Percentiles rank a stretch among this genome's conserved stretches.
Conservation (phyloP, 2,888 invertebrate genomes). For the Polymixis flavicincta region DNA sequence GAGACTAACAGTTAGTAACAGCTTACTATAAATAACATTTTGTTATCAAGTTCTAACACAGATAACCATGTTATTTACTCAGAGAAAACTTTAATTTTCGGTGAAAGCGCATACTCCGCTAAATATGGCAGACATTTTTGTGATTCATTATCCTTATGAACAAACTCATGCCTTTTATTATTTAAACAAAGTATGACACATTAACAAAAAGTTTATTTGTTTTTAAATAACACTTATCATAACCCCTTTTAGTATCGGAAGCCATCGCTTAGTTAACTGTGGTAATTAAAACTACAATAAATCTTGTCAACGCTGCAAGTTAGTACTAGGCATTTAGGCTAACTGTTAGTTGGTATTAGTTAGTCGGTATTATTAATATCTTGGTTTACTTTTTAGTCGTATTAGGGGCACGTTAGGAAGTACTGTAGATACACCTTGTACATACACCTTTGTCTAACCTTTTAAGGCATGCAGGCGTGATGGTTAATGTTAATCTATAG, state of each 20-base stretch:
- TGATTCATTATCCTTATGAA: no score
- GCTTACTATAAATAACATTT: no score
- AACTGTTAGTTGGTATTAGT: conserved; percentile 40
- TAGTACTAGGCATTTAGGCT: conserved; percentile 55
- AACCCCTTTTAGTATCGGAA: conserved; percentile 72
- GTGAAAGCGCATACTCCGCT: no score
- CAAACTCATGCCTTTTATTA: not conserved
- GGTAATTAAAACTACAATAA: conserved; percentile 77
- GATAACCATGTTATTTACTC: no score
- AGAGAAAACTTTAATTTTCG: no score
- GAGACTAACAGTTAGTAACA: no score
- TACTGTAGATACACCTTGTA: not conserved
- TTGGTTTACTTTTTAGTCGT: conserved; percentile 17
- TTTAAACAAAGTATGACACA: not conserved
- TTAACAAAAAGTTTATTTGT: conserved; percentile 48
- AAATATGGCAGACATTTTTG: no score
- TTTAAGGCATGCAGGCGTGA: not conserved
- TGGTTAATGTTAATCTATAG: not conserved
- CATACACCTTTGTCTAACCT: not conserved
- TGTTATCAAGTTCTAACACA: no score
- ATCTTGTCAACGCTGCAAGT: conserved; percentile 73
- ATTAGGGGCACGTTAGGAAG: not conserved
- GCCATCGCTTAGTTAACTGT: conserved; percentile 76
- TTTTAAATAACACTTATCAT: conserved; percentile 66
- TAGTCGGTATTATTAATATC: conserved; percentile 11